Base-by-base conservation (phyloP, 2,888 invertebrate genomes). In the Imbricaverruca yamaguchii region DNA sequence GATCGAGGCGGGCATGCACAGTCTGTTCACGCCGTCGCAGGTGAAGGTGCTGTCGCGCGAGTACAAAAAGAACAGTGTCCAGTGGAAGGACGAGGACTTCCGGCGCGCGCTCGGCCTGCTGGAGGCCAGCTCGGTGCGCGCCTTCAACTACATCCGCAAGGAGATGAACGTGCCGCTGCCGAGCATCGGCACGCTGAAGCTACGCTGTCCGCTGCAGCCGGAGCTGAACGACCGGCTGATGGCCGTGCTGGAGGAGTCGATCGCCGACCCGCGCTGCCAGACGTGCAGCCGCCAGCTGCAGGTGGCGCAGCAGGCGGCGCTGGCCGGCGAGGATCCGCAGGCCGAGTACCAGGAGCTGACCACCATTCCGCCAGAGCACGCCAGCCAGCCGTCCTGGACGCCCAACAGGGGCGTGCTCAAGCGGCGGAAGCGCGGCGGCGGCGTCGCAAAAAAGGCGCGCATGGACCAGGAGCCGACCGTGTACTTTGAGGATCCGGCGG, bases 1-100 rank as follows among this genome's bases (percentile, higher is more conserved):
- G 53, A 74, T 74, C 74, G 74, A 74, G 74, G 74, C 74, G 18
- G 74, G 74, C 53, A 74, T 74, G 74, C 74, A 74, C 74, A 74
- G 53, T 21, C 55, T 74, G 53, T 74, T 74, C 74, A 74, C 74
- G 21, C 74, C 74, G 21, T 74, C 74, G 18, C 74, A 74, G 55
- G 74, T 74, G 21, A 74, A 74, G n/a, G 21, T 55, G 21, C 74
- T 74, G 18, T 53, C 74, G 53, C 74, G 74, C 21, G 74, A 74
- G 23, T 74, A 74, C 74, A 74, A 74, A 23, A 74, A 74, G 55
- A 74, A 74, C 74, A 74, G 74, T 55, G 74, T 74, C 7, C 74
- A 74, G 74, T 74, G 74, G 74, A 23, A 23, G 21, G 53, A 74
- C 21, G 74, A 74, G 55, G 74, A 74, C n/a, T 74, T 74, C 74